Evolutionary conservation across 2,113 vertebrate species (phyloP), one percentile per base, ranked within the genome.

Genomic region (Sphaerodactylus townsendi): DNA sequence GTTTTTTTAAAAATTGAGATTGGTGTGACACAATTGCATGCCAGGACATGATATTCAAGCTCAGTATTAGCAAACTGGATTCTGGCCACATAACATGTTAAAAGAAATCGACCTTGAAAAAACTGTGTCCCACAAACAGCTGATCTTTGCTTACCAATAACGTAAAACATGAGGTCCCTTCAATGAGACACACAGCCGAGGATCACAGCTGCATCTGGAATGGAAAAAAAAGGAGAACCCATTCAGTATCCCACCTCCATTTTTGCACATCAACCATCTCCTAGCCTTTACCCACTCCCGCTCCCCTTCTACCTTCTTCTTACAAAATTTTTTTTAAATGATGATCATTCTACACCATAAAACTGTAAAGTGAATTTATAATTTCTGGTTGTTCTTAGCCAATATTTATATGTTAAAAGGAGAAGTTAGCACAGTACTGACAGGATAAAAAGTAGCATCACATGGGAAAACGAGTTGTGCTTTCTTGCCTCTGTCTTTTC

Each of bases 91-190:
- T 30, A 48, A 87, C 83, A 21, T 85, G 73, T 76, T 68, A 66
- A 85, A 64, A 76, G 17, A 68, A 66, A 10, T 56, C 14, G 82
- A 8, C 64, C 83, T 77, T 74, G 71, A 71, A 37, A 87, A 46
- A 13, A 3, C 86, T 88, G 81, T 79, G 46, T 48, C 59, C 80
- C 84, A 74, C 0, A 4, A 37, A 75, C n/a, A 92, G 37, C 76
- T 86, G 39, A 28, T 87, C 77, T 84, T 87, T 86, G 97, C 98
- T 97, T 95, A 99, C 98, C 98, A 98, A 99, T 99, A 97, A 99
- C 96, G 98, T 99, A 99, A 99, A 99, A 99, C 98, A 99, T 99
- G 95, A 99, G 98, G 98, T 98, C 98, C 97, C 96, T 97, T 97
- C 95, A 94, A 95, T 97, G 95, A 98, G 91, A 96, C 97, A 97